Evolutionary conservation across 2,888 invertebrate species (phyloP).

Genomic region (Petrophora chlorosata): DNA sequence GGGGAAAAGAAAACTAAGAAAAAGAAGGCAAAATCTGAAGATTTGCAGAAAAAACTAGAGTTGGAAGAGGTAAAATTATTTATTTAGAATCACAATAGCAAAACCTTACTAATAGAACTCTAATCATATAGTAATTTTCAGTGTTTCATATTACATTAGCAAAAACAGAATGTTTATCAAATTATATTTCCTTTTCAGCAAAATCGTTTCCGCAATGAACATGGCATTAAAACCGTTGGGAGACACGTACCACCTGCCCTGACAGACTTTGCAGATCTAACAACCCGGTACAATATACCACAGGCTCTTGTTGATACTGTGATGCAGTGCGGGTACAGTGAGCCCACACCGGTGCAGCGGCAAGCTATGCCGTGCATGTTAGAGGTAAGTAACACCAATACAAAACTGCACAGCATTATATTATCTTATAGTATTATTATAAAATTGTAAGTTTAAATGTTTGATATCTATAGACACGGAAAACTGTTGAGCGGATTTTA

Average conservation of each 20-base stretch:
- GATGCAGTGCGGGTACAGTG: constrained; percentile 86
- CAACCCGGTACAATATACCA: constrained; percentile 80
- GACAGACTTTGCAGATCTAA: constrained; percentile 87
- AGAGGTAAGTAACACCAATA: constrained; percentile 84
- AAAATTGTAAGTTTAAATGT: too few species aligned
- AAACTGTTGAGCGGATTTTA: too few species aligned
- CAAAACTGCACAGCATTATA: too few species aligned
- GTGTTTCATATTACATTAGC: too few species aligned
- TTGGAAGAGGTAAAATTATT: constrained; percentile 61
- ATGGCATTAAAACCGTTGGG: constrained; percentile 91
- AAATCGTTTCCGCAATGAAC: constrained; percentile 88
- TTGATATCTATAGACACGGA: too few species aligned
- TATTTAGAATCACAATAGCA: too few species aligned
- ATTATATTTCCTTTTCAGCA: constrained; percentile 79
- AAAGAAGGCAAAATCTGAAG: constrained; percentile 71
- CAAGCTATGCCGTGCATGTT: constrained; percentile 96
- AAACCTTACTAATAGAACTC: too few species aligned
- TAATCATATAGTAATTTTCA: background rate
- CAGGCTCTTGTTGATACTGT: constrained; percentile 87
- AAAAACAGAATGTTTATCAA: too few species aligned
- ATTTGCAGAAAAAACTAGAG: constrained; percentile 76
- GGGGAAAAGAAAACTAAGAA: constrained; percentile 67
- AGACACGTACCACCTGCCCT: constrained; percentile 91
- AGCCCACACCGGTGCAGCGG: constrained; percentile 95
- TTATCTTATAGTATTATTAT: too few species aligned